Base-by-base conservation (phyloP, 2,888 invertebrate genomes). In the Apomyelois bistriatella region DNA sequence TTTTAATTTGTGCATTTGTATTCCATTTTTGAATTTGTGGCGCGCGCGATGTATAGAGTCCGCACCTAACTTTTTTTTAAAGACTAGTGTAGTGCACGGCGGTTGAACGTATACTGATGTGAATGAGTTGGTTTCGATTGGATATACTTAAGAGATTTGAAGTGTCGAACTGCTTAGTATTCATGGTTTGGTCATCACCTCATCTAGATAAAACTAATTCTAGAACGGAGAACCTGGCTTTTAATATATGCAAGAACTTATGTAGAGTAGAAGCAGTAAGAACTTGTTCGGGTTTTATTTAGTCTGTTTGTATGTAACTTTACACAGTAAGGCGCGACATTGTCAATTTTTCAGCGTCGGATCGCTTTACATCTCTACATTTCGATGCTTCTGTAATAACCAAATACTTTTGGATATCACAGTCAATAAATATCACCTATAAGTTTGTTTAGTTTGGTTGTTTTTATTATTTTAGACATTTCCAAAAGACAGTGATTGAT, bases 41-140 rank as follows among this genome's bases (percentile, higher is more conserved):
- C 54, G 53, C 53, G 53, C 57, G 58, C 60, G 53, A 53, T 28
- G 58, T 55, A 53, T 56, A 54, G 58, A 56, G 58, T 48, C 58
- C 49, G 40, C 36, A 50, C 41, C 51, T 52, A 48, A 57, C 36
- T 63, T 66, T 68, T 71, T 72, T 67, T 72, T 70, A 64, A 61
- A 82, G 83, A 72, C 79, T 73, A 71, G 70, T 66, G 65, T 54
- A 22, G 22, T 61, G 73, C 59, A 10, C 70, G 64, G 65, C 72
- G 74, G 59, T 59, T 67, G 65, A 68, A 61, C 66, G 62, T 70
- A 70, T 68, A 83, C 83, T 83, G 79, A 73, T 60, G 58, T 32
- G 58, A 50, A 53, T 57, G 57, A 55, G 60, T 57, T 28, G 6
- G 54, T 41, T 38, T 52, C 58, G 54, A 49, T 40, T 50, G 49